phyloP scores from a whole-genome alignment of 2,888 invertebrate genomes.

The Oxytorus armatus region DNA sequence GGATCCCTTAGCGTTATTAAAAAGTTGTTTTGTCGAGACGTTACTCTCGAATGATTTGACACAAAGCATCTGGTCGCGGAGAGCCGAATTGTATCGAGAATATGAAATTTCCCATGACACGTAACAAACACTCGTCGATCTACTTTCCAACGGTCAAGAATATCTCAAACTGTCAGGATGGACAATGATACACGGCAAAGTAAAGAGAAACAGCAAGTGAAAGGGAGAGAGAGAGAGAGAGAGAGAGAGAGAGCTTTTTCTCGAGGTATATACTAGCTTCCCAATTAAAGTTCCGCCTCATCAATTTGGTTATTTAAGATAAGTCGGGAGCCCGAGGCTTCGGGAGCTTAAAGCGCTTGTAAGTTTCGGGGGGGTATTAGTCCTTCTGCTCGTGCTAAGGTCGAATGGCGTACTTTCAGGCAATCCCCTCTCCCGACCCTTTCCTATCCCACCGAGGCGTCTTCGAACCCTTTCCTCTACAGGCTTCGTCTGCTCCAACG shows the following conservation, averaged over 20 bases:
- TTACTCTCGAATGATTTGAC: constrained; percentile 17
- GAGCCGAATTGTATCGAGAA: constrained; percentile 7
- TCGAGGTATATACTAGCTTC: constrained; percentile 56
- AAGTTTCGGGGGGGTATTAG: constrained; percentile 70
- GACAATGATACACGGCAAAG: constrained; percentile 11
- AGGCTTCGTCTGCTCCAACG: constrained; percentile 27
- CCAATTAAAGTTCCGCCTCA: constrained; percentile 74
- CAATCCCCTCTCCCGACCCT: constrained; percentile 30
- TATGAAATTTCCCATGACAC: constrained; percentile 28
- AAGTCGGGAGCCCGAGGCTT: constrained; percentile 69
- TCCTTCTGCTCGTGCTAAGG: constrained; percentile 55
- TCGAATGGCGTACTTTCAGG: constrained; percentile 56
- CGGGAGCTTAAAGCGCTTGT: constrained; percentile 71
- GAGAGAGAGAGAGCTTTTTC: constrained; percentile 40
- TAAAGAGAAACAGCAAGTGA: constrained; percentile 11
- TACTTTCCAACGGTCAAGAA: constrained; percentile 2
- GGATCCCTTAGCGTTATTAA: constrained; percentile 5
- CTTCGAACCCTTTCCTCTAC: constrained; percentile 52
- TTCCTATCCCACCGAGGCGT: constrained; percentile 23
- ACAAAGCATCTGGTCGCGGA: constrained; percentile 30
- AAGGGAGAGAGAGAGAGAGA: constrained; percentile 36
- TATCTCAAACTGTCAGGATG: constrained; percentile 38
- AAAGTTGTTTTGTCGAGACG: too few relatives aligned
- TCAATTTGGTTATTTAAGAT: constrained; percentile 75
- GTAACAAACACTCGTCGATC: constrained; percentile 39